These are phyloP conservation scores for Teleopsis dalmanni DNA, from an alignment of 1,140 invertebrate species.

Conservation along the genomic window DNA sequence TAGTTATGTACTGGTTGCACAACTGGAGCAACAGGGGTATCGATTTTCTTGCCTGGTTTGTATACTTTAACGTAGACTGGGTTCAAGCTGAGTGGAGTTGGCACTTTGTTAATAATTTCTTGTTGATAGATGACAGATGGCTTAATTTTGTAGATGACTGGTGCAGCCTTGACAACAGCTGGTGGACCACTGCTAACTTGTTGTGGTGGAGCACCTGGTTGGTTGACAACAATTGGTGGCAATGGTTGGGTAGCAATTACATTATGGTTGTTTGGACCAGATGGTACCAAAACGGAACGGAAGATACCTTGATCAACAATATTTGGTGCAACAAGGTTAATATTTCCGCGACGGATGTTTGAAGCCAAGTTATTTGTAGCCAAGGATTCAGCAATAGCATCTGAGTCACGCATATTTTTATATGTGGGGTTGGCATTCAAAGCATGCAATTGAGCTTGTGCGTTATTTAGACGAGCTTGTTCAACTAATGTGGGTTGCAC, in stretches of 20 bases:
- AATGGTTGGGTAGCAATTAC: constrained; percentile 39
- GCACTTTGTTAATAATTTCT: constrained; percentile 42
- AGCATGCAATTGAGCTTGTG: constrained; percentile 34
- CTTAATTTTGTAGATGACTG: constrained; percentile 40
- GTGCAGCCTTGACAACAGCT: constrained; percentile 37
- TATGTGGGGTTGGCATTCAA: constrained; percentile 34
- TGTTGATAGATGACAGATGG: constrained; percentile 40
- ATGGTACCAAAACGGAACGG: constrained; percentile 37
- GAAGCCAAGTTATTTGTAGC: constrained; percentile 33
- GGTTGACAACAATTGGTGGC: constrained; percentile 38
- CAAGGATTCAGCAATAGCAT: constrained; percentile 37
- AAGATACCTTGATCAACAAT: constrained; percentile 36
- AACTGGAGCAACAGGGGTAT: constrained; percentile 32
- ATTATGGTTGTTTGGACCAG: constrained; percentile 36
- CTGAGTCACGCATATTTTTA: constrained; percentile 37
- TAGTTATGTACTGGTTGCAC: constrained; percentile 27
- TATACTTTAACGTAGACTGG: constrained; percentile 41
- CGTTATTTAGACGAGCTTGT: constrained; percentile 28
- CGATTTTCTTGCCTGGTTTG: constrained; percentile 41
- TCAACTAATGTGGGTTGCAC: constrained; percentile 28
- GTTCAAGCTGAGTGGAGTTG: constrained; percentile 37
- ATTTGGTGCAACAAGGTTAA: constrained; percentile 38
- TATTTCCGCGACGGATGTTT: constrained; percentile 40
- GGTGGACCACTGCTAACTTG: constrained; percentile 38
- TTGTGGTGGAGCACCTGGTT: constrained; percentile 32